A percentile compares a stretch with the other conserved stretches of the same genome.
Evolutionary conservation across 30 jellyfish, hydroid and myxozoan species (phyloP).

Genomic region (Mastigias papua): DNA sequence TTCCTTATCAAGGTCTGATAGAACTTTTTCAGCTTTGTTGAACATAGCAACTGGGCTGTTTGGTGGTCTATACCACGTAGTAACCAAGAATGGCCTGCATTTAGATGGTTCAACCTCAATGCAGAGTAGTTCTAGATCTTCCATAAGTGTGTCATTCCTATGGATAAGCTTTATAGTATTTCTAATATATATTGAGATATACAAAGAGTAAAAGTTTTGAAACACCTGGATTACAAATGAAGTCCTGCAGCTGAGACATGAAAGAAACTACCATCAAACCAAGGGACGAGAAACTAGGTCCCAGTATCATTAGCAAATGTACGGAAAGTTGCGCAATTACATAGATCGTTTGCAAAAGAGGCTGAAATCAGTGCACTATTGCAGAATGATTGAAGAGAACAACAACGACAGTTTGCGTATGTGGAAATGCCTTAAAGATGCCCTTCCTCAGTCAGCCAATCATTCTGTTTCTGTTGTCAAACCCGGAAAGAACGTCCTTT

Average conservation of each 20-base stretch:
- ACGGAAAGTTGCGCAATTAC: slow-evolving; percentile 76
- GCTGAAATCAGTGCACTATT: slow-evolving; percentile 66
- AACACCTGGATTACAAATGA: slow-evolving; percentile 75
- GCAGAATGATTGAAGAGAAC: slow-evolving; percentile 71
- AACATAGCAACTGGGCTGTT: too few relatives aligned
- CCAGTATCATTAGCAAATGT: slow-evolving; percentile 84
- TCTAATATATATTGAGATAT: too few relatives aligned
- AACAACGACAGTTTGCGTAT: slow-evolving; percentile 69
- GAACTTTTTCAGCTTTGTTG: too few relatives aligned
- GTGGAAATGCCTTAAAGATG: slow-evolving; percentile 75
- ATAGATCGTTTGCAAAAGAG: slow-evolving; percentile 70
- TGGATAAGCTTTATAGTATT: too few relatives aligned
- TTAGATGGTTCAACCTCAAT: too few relatives aligned
- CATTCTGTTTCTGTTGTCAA: slow-evolving; percentile 53
- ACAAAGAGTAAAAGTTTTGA: too few relatives aligned
- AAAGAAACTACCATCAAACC: slow-evolving; percentile 81
- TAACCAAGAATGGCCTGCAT: too few relatives aligned
- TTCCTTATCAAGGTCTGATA: too few relatives aligned
- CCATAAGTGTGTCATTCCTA: too few relatives aligned
- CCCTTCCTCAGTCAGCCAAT: slow-evolving; percentile 62
- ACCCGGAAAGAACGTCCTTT: slow-evolving; percentile 55
- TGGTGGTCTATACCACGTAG: too few relatives aligned
- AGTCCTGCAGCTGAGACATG: slow-evolving; percentile 82
- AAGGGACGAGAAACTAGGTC: slow-evolving; percentile 78
- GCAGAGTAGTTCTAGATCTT: too few relatives aligned